A percentile compares a stretch with the other conserved stretches of the same genome.
Conservation (phyloP, 2,113 vertebrate genomes). For the Mormoops blainvillei region DNA sequence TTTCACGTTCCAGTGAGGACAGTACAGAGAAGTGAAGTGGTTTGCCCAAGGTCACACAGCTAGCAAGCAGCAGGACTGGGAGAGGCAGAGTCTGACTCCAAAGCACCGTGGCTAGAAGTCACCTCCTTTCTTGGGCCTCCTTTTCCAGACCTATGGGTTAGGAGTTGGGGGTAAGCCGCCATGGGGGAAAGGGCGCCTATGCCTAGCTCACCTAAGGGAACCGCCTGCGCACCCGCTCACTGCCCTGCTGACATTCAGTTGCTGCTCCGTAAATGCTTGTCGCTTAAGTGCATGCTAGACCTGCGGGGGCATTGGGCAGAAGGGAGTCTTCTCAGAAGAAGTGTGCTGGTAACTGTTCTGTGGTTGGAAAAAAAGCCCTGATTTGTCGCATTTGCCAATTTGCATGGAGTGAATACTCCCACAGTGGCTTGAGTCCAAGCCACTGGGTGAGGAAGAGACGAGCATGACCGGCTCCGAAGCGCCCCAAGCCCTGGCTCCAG, state of each 20-base stretch:
- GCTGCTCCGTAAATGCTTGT: background rate
- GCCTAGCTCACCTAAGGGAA: background rate
- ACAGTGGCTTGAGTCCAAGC: background rate
- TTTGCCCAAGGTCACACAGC: background rate
- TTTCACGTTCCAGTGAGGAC: background rate
- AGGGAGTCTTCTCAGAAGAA: background rate
- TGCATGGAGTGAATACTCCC: background rate
- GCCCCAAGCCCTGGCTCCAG: background rate
- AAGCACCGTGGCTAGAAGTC: background rate
- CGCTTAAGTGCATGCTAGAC: background rate
- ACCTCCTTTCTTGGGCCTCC: background rate
- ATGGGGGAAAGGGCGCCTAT: background rate
- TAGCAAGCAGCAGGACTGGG: background rate
- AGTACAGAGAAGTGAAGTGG: background rate
- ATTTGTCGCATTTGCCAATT: background rate
- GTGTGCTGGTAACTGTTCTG: background rate
- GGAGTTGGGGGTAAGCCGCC: background rate
- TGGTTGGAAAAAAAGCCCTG: background rate
- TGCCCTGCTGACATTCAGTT: background rate
- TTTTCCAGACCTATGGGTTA: background rate
- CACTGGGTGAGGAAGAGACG: background rate
- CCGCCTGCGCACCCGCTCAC: background rate
- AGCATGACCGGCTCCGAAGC: fast-evolving
- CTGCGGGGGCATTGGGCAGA: background rate
- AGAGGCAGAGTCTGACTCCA: background rate